Conservation (phyloP, 2,888 invertebrate species). For the Scrobipalpa costella region DNA sequence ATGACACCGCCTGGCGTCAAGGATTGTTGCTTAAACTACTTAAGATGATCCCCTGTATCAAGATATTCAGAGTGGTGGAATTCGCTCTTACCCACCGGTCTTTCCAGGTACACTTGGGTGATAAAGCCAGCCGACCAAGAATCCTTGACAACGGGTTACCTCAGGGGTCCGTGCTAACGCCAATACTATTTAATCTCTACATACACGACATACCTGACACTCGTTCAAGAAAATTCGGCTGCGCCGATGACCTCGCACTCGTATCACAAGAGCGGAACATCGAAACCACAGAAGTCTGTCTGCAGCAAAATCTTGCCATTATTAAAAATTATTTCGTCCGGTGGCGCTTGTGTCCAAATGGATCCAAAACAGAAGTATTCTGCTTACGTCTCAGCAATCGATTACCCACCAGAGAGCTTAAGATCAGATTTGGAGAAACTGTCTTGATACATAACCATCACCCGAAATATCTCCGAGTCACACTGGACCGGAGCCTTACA, state of each 20-base stretch:
- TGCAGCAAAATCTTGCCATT: neutral
- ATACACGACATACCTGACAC: slow-evolving; percentile 18
- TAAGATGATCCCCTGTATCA: neutral
- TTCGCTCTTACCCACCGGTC: slow-evolving; percentile 7
- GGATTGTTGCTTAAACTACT: slow-evolving; percentile 20
- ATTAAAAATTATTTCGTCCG: neutral
- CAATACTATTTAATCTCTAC: slow-evolving; percentile 15
- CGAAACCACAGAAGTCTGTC: neutral
- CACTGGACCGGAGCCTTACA: neutral
- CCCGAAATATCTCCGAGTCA: neutral
- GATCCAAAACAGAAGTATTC: slow-evolving; percentile 5
- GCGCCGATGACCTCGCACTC: slow-evolving; percentile 21
- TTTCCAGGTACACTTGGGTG: slow-evolving; percentile 12
- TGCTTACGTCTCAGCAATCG: slow-evolving; percentile 9
- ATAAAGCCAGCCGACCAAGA: neutral
- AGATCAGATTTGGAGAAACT: neutral
- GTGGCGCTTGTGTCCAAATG: slow-evolving; percentile 16
- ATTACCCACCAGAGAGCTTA: neutral
- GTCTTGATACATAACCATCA: neutral
- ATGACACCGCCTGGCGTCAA: slow-evolving; percentile 23
- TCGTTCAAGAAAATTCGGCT: slow-evolving; percentile 14
- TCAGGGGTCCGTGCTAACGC: slow-evolving; percentile 18
- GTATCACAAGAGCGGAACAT: neutral
- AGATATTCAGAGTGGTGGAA: slow-evolving; percentile 9
- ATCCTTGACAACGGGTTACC: slow-evolving; percentile 15